These are phyloP conservation scores for Magallana angulata DNA, from an alignment of 1,140 invertebrate genomes.

Conservation along the genomic window DNA sequence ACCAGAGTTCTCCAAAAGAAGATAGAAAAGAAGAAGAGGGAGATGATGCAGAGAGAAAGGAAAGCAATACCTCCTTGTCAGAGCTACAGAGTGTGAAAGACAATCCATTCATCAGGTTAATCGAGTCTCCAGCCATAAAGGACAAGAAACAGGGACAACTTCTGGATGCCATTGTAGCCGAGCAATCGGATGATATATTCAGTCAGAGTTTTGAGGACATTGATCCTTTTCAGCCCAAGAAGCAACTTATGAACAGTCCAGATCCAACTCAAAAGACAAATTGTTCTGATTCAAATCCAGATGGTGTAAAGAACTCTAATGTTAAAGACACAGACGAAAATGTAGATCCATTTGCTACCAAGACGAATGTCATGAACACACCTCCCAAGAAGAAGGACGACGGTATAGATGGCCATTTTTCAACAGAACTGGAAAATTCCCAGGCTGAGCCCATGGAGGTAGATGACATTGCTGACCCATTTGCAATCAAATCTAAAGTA, in stretches of 20 bases:
- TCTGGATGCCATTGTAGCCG: neutral
- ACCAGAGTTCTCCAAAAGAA: neutral
- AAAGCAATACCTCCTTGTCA: constrained; percentile 18
- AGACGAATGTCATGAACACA: neutral
- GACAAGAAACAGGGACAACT: neutral
- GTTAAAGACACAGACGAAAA: neutral
- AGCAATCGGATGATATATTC: constrained; percentile 13
- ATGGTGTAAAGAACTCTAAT: neutral
- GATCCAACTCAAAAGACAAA: neutral
- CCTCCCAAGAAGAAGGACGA: neutral
- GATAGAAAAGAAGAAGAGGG: neutral
- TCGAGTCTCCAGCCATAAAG: constrained; percentile 30
- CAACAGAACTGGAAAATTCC: neutral
- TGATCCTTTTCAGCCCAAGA: constrained; percentile 44
- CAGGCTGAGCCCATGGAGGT: neutral
- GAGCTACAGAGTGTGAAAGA: constrained; percentile 38
- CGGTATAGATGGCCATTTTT: neutral
- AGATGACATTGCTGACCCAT: constrained; percentile 45
- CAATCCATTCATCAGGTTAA: constrained; percentile 39
- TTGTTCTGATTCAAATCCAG: too few species aligned
- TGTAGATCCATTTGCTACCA: neutral
- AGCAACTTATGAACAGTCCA: constrained; percentile 31
- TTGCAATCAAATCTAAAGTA: constrained; percentile 46
- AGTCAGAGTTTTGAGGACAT: constrained; percentile 45
- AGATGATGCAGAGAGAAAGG: constrained; percentile 16